Evolutionary conservation across 2,113 vertebrate species (phyloP).

Genomic region (Lophotis ruficrista): DNA sequence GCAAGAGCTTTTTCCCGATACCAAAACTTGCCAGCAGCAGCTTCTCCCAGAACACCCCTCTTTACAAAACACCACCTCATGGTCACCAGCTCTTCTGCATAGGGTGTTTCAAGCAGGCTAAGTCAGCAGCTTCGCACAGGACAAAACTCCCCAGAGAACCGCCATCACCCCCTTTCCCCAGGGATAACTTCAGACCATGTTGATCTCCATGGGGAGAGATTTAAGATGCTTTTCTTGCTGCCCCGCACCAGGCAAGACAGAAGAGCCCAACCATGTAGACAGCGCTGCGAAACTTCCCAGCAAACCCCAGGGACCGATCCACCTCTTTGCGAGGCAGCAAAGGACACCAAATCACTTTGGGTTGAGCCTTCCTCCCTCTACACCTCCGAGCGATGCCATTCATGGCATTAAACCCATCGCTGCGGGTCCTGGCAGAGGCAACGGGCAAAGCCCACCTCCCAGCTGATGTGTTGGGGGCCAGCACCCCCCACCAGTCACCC

Average conservation of each 20-base stretch:
- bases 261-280: not conserved
- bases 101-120: not conserved
- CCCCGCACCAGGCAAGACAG: fast-evolving
- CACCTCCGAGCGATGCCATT: not conserved
- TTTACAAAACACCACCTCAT: not conserved
- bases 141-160: not conserved
- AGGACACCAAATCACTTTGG: not conserved
- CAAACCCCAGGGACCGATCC: not conserved
- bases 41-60: not conserved
- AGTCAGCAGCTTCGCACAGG: not conserved
- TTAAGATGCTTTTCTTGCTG: not conserved
- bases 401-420: not conserved
- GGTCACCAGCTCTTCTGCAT: not conserved
- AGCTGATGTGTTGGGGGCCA: too few relatives aligned
- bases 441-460: not conserved
- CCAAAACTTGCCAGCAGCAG: not conserved
- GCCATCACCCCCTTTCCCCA: not conserved
- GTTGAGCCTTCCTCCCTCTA: not conserved
- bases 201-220: not conserved
- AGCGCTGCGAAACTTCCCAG: not conserved
- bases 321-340: not conserved
- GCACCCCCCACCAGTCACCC: too few relatives aligned
- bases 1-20: not conserved
- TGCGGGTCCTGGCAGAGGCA: not conserved
- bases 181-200: not conserved